Conservation (phyloP, 1,140 invertebrate genomes). For the Reticulitermes speratus region DNA sequence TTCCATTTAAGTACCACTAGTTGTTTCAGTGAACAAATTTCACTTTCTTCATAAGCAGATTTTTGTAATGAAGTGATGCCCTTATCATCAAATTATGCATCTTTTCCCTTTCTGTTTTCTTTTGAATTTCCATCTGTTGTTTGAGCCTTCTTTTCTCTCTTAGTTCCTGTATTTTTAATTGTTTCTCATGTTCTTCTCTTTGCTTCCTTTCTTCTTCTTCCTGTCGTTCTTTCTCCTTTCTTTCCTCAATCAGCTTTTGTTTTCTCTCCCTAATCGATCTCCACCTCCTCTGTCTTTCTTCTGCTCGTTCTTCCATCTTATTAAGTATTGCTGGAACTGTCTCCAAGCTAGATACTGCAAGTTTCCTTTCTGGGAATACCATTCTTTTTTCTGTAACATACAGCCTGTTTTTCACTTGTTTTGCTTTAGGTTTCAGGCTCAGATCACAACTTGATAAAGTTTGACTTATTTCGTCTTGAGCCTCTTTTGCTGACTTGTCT, state of each 20-base stretch:
- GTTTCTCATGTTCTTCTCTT: slow-evolving; percentile 24
- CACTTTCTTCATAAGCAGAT: neutral
- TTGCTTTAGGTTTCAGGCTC: neutral
- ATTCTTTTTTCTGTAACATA: neutral
- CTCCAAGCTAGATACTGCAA: neutral
- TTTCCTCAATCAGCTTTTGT: slow-evolving; percentile 7
- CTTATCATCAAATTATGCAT: neutral
- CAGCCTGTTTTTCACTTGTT: neutral
- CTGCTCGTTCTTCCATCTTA: neutral
- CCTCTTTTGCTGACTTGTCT: neutral
- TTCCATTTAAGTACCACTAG: neutral
- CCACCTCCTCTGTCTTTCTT: slow-evolving; percentile 25
- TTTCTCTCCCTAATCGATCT: slow-evolving; percentile 23
- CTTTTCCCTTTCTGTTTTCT: neutral
- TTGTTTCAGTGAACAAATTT: neutral
- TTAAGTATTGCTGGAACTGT: neutral
- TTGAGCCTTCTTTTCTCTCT: slow-evolving; percentile 12
- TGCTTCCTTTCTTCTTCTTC: slow-evolving; percentile 5
- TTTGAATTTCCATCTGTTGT: slow-evolving; percentile 21
- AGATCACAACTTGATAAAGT: neutral
- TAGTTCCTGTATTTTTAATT: neutral
- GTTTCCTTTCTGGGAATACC: neutral
- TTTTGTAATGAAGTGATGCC: slow-evolving; percentile 19
- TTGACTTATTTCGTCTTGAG: neutral
- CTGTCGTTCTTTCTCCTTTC: neutral